Base-by-base conservation (phyloP, 2,113 vertebrate genomes). In the Okapia johnstoni region DNA sequence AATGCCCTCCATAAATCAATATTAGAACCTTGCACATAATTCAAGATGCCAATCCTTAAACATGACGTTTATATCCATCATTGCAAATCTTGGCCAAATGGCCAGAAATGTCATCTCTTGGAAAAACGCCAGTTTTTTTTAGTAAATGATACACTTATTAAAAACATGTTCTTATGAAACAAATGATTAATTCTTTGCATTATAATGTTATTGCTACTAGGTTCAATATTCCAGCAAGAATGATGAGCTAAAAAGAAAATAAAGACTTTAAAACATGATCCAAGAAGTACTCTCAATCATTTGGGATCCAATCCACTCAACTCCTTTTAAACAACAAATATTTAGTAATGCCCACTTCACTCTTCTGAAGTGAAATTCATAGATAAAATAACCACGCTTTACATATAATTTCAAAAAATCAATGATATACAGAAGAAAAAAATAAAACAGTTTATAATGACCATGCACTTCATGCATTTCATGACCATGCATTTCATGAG, bases 151-250 rank as follows among this genome's bases (percentile, higher is more conserved):
- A 52, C 0, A 85, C 73, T 92, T 87, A 63, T 77, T 77, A 60
- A 66, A 95, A 95, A 66, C 77, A 77, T 58, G 33, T 90, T 95
- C 79, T 89, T 43, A 85, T 30, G 55, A 96, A 86, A 61, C 70
- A 91, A 80, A 66, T 84, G 73, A 88, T 84, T 92, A 58, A 70
- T 93, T 63, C 57, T 76, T 54, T n/a, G 48, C 57, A 55, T 26
- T n/a, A 21, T 3, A 33, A 84, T 50, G 5, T 50, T 40, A 84
- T 3, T 86, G 80, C 58, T 50, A 25, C 11, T 5, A 14, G 84
- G n/a, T 15, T 93, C 60, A 96, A 25, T 63, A 46, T 70, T 60
- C 60, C 63, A n/a, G 7, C 1, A 9, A 84, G 66, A 7, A n/a
- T 14, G 30, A 79, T 28, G 46, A 48, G 17, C 84, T 63, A 57